These are phyloP conservation scores for Drosophila neotestacea DNA, from an alignment of 2,888 invertebrate genomes.

Conservation along the genomic window DNA sequence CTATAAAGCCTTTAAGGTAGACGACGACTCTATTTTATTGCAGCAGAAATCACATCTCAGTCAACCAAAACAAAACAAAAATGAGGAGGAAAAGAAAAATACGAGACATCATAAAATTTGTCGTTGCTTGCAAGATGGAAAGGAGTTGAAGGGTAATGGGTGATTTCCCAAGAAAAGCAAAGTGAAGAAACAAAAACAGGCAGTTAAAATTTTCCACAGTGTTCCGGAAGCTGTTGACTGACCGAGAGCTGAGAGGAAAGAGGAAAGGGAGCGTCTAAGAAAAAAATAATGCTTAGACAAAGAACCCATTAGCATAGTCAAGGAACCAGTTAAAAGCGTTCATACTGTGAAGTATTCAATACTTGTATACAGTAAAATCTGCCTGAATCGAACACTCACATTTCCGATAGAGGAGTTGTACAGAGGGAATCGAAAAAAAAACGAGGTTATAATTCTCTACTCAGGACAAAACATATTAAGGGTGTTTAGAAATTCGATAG, in stretches of 20 bases:
- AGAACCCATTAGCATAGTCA: constrained; percentile 48
- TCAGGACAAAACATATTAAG: not conserved
- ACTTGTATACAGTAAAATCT: not conserved
- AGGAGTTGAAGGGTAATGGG: constrained; percentile 33
- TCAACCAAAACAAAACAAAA: constrained; percentile 21
- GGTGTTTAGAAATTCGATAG: not conserved
- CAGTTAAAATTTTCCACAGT: constrained; percentile 71
- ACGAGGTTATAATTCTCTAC: no score
- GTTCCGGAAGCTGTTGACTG: constrained; percentile 58
- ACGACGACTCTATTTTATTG: constrained; percentile 69
- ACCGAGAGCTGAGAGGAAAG: constrained; percentile 28
- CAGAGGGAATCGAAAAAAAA: no score
- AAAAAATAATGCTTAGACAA: constrained; percentile 14
- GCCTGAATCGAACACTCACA: no score
- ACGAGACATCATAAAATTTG: constrained; percentile 69
- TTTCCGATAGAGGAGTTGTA: no score
- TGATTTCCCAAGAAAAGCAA: constrained; percentile 46
- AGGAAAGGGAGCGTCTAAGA: not conserved
- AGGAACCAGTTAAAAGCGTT: constrained; percentile 47
- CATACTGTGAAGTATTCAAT: not conserved
- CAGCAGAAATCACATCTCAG: constrained; percentile 72
- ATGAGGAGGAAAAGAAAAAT: constrained; percentile 22
- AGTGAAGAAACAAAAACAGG: constrained; percentile 22
- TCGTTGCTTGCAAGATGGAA: constrained; percentile 41
- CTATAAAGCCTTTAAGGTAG: constrained; percentile 78